Evolutionary conservation across 2,888 invertebrate species (phyloP), one percentile per base, ranked within the genome.

Genomic region (Coecobrya sp.): DNA sequence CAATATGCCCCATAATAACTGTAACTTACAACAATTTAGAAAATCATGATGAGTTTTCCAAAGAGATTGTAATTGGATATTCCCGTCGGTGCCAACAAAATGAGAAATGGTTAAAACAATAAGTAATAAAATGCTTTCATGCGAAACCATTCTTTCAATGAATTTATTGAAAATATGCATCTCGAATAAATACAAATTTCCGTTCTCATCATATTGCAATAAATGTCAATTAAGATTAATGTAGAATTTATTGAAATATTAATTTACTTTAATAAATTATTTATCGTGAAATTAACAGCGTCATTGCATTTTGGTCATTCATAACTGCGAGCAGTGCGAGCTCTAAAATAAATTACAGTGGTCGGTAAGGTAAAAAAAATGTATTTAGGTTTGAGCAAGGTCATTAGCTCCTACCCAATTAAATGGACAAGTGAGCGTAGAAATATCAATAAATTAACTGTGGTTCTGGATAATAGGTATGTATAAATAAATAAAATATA

Each of bases 1-100:
- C n/a, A n/a, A n/a, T n/a, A n/a, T n/a, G n/a, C n/a, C n/a, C n/a
- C n/a, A n/a, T n/a, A n/a, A n/a, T n/a, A n/a, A n/a, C n/a, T n/a
- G 5, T 19, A 19, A 55, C 90, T 85, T 76, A 90, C 90, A 90
- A 25, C 90, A 90, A 65, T 90, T 85, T 25, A 90, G 13, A 49
- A 90, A 90, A 30, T 85, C 85, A 19, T 89, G 81, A 19, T 82
- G 45, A 10, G 30, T 42, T 73, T 30, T 62, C 73, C 36, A 68
- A 19, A 7, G 30, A 22, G 30, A 68, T 49, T 65, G 22, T 19
- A 25, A 27, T 13, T 25, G 25, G 13, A 25, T 11, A 73, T 36
- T n/a, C 8, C 19, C 22, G 42, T 7, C 19, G 1, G 19, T 19
- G 8, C 19, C 42, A 30, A 27, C 68, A 19, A 73, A 7, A 73